phyloP scores from a whole-genome alignment of 1,140 invertebrate genomes.

The Venustaconcha ellipsiformis region DNA sequence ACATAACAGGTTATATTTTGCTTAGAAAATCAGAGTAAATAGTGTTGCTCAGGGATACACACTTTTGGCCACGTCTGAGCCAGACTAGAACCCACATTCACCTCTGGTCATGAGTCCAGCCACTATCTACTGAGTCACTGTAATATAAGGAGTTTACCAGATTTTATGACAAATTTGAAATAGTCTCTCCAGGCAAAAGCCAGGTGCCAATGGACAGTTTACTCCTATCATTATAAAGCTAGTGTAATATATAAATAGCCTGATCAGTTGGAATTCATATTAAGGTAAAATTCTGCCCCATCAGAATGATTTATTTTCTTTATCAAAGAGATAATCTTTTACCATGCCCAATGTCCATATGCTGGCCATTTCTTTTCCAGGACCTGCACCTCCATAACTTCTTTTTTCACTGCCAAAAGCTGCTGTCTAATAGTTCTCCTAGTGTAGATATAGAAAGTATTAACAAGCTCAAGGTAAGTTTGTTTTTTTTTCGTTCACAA shows the following conservation, averaged over 20 bases:
- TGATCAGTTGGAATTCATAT: neutral
- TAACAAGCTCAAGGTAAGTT: constrained; percentile 82
- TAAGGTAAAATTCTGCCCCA: neutral
- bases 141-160: too few relatives aligned
- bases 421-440: constrained; percentile 73
- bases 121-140: too few relatives aligned
- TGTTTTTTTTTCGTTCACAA: constrained; percentile 74
- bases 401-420: constrained; percentile 74
- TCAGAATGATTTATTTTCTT: neutral
- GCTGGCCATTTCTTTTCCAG: constrained; percentile 33
- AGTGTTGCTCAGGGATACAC: too few relatives aligned
- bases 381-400: constrained; percentile 90
- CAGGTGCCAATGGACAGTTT: neutral
- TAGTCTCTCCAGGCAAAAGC: too few relatives aligned
- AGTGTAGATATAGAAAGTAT: constrained; percentile 81
- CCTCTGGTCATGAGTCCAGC: too few relatives aligned
- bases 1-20: too few relatives aligned
- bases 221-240: too few relatives aligned
- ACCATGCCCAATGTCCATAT: neutral
- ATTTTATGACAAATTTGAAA: too few relatives aligned
- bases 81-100: too few relatives aligned
- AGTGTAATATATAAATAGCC: neutral
- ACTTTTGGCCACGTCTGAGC: too few relatives aligned
- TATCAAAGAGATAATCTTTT: neutral
- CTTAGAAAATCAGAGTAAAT: too few relatives aligned